Evolutionary conservation across 2,113 vertebrate genomes (phyloP).

Genomic region (Amphiprion percula): DNA sequence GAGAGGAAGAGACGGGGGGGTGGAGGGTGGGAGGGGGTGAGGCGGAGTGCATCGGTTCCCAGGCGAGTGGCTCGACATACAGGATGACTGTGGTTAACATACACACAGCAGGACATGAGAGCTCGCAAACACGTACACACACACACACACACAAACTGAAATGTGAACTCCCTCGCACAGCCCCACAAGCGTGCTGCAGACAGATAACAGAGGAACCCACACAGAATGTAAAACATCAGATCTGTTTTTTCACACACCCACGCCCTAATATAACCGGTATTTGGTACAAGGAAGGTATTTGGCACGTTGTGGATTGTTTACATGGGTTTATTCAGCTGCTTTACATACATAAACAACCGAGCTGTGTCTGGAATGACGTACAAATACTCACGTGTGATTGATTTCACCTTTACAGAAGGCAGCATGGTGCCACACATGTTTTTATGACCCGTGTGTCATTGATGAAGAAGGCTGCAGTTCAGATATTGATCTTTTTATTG

Average conservation of each 20-base stretch:
- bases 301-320: conserved; percentile 34
- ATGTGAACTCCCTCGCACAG: conserved; percentile 55
- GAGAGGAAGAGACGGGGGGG: conserved; percentile 24
- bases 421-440: neutral
- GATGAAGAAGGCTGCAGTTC: conserved; percentile 10
- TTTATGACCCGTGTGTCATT: conserved; percentile 7
- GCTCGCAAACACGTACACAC: neutral
- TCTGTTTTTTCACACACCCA: conserved; percentile 70
- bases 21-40: neutral
- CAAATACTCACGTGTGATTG: neutral
- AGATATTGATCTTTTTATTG: conserved; percentile 35
- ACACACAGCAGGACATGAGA: conserved; percentile 50
- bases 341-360: conserved; percentile 1
- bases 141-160: conserved; percentile 30
- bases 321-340: neutral
- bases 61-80: conserved; percentile 82
- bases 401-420: neutral
- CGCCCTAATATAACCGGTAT: conserved; percentile 40
- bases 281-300: conserved; percentile 28
- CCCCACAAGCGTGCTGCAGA: conserved; percentile 57
- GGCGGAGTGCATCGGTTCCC: conserved; percentile 64
- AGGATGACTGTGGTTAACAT: conserved; percentile 83
- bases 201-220: conserved; percentile 65
- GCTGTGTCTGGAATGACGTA: neutral
- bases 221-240: conserved; percentile 67